Evolutionary conservation across 2,888 invertebrate species (phyloP), one percentile per base, ranked within the genome.

Genomic region (Steinernema scapterisci): DNA sequence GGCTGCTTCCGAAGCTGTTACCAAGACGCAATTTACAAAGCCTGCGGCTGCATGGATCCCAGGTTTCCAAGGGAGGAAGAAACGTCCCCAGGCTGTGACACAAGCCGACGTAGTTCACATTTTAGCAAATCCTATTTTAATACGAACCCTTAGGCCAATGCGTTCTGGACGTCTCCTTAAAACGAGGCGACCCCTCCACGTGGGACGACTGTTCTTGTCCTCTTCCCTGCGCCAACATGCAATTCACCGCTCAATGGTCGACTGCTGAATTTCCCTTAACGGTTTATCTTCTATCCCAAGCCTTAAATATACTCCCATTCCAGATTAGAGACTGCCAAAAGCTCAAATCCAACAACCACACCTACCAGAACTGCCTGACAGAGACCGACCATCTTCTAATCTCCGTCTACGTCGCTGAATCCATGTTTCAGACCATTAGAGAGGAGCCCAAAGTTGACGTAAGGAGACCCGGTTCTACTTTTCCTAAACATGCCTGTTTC

Each of bases 1-100:
- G 82, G 81, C 9, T 83, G 83, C 54, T 71, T 83, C 9, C 75
- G 82, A n/a, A 80, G 82, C 5, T 83, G 83, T 70, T 83, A 83
- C 43, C 83, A 83, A 75, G 79, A 80, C 43, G 72, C 70, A 45
- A 77, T 83, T 13, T 46, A 72, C 38, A 9, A 70, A 38, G 73
- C 45, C 0, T 83, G 83, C 63, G 75, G 52, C 2, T 83, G 83
- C 54, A 82, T 82, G 81, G 83, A 83, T 51, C 83, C 83, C 0
- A 72, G 83, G 11, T 83, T 83, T 43, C 80, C 79, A 0, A 73
- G 72, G 38, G 5, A 38, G 9, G 38, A 38, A 9, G 38, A 38
- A 6, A 9, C 38, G 38, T n/a, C n/a, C n/a, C n/a, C 45, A 7
- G 45, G 7, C 16, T 44, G 45, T 16, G 45, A 44, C 16, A 7